phyloP scores from a whole-genome alignment of 2,797 vertebrate genomes.

The Pitangus sulphuratus region DNA sequence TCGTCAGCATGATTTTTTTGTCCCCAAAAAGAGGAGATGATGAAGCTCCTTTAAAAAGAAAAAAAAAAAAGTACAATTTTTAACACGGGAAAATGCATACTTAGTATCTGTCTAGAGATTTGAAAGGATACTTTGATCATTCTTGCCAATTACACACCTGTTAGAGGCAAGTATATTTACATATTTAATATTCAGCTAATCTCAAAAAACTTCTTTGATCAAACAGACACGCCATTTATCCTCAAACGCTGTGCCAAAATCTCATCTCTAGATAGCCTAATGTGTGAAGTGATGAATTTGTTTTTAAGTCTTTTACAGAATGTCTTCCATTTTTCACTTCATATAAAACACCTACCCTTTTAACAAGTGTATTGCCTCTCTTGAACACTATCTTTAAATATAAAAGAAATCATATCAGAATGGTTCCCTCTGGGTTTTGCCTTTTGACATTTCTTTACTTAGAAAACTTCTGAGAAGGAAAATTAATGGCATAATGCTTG shows the following conservation, averaged over 20 bases:
- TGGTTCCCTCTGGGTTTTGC: not conserved
- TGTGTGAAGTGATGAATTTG: constrained; percentile 63
- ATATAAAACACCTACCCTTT: constrained; percentile 57
- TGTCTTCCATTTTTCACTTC: constrained; percentile 52
- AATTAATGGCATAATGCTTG: not conserved
- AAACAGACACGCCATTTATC: constrained; percentile 36
- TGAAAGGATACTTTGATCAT: constrained; percentile 55
- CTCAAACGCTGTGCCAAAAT: constrained; percentile 19
- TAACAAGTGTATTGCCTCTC: constrained; percentile 44
- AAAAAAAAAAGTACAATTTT: not conserved
- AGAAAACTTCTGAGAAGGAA: not conserved
- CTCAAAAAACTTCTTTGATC: constrained; percentile 35
- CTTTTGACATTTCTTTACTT: constrained; percentile 14
- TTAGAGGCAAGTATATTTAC: not conserved
- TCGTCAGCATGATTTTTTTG: not conserved
- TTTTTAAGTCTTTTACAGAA: constrained; percentile 46
- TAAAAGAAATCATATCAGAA: constrained; percentile 17
- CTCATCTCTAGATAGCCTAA: constrained; percentile 56
- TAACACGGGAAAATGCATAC: not conserved
- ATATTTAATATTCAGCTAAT: constrained; percentile 53
- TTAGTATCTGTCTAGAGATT: constrained; percentile 17
- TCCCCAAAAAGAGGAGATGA: not conserved
- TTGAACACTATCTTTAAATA: constrained; percentile 32
- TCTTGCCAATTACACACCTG: constrained; percentile 45
- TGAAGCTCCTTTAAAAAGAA: not conserved